These are phyloP conservation scores for Notamacropus eugenii DNA, from an alignment of 2,797 vertebrate genomes.

Conservation along the genomic window DNA sequence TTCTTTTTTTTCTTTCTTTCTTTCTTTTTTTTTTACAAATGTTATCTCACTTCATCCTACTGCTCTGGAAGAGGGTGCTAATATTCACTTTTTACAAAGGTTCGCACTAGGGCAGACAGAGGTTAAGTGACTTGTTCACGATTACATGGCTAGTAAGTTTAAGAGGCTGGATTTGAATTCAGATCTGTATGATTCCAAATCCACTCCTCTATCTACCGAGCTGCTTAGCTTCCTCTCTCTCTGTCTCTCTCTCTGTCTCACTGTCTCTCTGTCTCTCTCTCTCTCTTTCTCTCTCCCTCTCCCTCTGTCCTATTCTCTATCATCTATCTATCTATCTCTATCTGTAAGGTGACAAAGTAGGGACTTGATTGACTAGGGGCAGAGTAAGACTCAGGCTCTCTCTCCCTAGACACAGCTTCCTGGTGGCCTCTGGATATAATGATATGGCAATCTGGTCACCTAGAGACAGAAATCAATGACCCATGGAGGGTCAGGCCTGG, in stretches of 20 bases:
- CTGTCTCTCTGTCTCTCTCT: rapidly evolving
- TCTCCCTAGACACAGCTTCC: background rate
- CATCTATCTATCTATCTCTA: no score
- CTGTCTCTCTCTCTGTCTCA: no score
- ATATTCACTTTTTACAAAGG: background rate
- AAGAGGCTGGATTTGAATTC: no score
- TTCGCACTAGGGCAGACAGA: background rate
- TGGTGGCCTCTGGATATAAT: background rate
- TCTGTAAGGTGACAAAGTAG: background rate
- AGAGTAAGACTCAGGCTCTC: background rate
- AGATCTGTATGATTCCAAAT: no score
- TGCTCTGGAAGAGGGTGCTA: background rate
- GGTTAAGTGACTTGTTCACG: no score
- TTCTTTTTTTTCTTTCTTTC: no score
- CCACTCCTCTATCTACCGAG: no score
- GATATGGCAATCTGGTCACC: background rate
- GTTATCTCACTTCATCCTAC: background rate
- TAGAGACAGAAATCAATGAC: background rate
- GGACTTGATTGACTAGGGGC: background rate
- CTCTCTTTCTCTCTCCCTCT: rapidly evolving
- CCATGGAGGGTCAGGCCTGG: no score
- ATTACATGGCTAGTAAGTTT: no score
- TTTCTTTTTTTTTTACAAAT: no score
- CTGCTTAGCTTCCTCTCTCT: no score
- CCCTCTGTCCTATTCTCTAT: no score